These are phyloP conservation scores for Stenchaetothrips biformis DNA, from an alignment of 2,888 invertebrate genomes.

Conservation along the genomic window DNA sequence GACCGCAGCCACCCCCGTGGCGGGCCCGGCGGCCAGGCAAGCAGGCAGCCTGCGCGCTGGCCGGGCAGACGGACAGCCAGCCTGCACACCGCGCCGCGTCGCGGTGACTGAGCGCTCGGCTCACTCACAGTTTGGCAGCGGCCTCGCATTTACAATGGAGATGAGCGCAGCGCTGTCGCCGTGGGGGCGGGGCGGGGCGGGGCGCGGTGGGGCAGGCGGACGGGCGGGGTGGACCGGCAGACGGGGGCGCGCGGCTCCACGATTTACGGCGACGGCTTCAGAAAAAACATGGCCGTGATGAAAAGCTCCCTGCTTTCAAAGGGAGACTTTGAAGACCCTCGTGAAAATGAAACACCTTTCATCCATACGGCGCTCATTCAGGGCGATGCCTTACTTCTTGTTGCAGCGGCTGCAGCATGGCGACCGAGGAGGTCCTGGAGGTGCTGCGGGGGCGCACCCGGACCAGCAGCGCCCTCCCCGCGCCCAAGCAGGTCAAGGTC, in stretches of 20 bases:
- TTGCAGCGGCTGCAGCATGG: neutral
- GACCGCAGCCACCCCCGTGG: too few species aligned
- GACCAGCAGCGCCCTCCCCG: neutral
- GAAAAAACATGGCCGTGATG: too few species aligned
- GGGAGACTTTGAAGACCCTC: too few species aligned
- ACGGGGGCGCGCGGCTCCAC: too few species aligned
- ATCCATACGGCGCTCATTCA: too few species aligned
- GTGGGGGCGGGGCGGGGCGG: neutral
- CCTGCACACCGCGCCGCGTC: neutral
- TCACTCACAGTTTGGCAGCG: slow-evolving; percentile 13
- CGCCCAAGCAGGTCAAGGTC: slow-evolving; percentile 17
- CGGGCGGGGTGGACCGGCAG: neutral
- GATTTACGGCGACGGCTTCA: too few species aligned
- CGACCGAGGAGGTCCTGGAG: slow-evolving; percentile 15
- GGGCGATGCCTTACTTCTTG: neutral
- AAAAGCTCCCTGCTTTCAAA: too few species aligned
- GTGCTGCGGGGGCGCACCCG: slow-evolving; percentile 9
- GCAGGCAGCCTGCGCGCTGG: neutral
- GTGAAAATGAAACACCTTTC: too few species aligned
- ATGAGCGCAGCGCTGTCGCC: slow-evolving; percentile 5
- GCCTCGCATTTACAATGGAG: slow-evolving; percentile 10
- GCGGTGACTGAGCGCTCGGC: neutral
- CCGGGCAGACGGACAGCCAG: too few species aligned
- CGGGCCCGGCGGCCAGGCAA: too few species aligned
- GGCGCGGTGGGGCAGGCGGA: neutral